A percentile compares a stretch with the other conserved stretches of the same genome.
Conservation (phyloP, 2,888 invertebrate genomes). For the Argyresthia goedartella region DNA sequence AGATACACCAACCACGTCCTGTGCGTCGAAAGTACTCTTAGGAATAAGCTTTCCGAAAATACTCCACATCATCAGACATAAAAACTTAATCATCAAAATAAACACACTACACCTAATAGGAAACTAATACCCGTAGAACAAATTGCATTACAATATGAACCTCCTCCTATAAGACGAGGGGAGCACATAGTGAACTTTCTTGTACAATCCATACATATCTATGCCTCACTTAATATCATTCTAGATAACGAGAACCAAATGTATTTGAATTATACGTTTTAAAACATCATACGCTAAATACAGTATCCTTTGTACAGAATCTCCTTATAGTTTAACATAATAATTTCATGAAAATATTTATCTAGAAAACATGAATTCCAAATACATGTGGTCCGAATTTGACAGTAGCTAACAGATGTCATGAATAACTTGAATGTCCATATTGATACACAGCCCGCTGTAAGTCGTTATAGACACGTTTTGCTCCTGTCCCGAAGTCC, state of each 20-base stretch:
- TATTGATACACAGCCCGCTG: constrained; percentile 14
- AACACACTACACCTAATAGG: constrained; percentile 64
- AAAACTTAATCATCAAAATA: constrained; percentile 37
- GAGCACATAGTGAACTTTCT: constrained; percentile 1
- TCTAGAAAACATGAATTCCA: constrained; percentile 16
- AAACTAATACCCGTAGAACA: constrained; percentile 72
- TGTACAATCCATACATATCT: background rate
- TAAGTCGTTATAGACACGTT: constrained; percentile 8
- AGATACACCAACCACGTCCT: constrained; percentile 37
- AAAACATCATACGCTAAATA: background rate
- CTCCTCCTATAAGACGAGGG: background rate
- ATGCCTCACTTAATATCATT: background rate
- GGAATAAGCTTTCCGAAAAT: constrained; percentile 10
- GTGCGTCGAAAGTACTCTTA: constrained; percentile 45
- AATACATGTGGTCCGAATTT: constrained; percentile 27
- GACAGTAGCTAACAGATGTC: constrained; percentile 2
- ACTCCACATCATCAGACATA: constrained; percentile 26
- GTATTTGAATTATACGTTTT: constrained; percentile 1
- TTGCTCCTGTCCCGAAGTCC: constrained; percentile 6
- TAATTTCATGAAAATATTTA: constrained; percentile 6
- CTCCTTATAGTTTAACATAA: background rate
- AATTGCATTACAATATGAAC: constrained; percentile 38
- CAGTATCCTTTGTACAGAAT: background rate
- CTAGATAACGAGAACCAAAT: constrained; percentile 2
- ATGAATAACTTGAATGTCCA: background rate